Evolutionary conservation across 2,113 vertebrate genomes (phyloP).

Genomic region (Cryptomyrus ogoouensis): DNA sequence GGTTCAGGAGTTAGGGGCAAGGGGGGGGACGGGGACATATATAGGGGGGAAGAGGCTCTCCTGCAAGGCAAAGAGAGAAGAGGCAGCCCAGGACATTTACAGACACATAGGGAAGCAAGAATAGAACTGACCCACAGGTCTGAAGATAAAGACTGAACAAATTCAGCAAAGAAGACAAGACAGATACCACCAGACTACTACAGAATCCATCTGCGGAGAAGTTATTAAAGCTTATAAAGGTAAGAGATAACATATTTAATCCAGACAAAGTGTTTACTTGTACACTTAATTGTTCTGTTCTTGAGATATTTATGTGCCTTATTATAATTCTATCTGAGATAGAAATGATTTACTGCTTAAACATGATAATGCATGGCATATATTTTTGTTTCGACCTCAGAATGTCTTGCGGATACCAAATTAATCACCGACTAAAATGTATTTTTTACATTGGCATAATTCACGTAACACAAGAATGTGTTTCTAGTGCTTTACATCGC

Average conservation of each 20-base stretch:
- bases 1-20: background rate
- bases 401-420: background rate
- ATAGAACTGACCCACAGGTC: background rate
- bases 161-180: slow-evolving; percentile 1
- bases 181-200: background rate
- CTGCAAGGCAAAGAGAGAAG: background rate
- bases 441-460: background rate
- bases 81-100: background rate
- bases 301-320: background rate
- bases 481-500: background rate
- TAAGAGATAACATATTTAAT: slow-evolving; percentile 1
- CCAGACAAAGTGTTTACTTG: background rate
- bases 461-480: background rate
- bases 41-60: slow-evolving; percentile 27
- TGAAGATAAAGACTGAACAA: background rate
- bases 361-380: background rate
- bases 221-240: background rate
- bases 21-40: slow-evolving; percentile 25
- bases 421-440: background rate
- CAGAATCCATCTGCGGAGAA: background rate
- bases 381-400: background rate
- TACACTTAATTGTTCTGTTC: background rate
- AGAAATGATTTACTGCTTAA: background rate
- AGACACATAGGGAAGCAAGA: background rate
- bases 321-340: background rate